Evolutionary conservation across 2,888 invertebrate species (phyloP).

Genomic region (Mimas tiliae): DNA sequence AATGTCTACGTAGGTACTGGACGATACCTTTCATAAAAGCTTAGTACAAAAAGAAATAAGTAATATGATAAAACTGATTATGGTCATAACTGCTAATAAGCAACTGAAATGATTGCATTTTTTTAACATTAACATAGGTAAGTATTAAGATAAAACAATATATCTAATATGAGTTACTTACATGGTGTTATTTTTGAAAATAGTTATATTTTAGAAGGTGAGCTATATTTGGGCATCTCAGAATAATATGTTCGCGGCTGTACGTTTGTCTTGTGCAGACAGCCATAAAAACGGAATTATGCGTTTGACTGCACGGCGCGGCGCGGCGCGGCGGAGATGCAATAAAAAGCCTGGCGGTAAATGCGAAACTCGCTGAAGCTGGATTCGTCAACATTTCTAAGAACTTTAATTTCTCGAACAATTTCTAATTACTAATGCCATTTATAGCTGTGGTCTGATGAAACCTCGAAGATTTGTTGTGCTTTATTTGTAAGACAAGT

Average conservation of each 20-base stretch:
- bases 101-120: too few relatives aligned
- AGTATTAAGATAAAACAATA: too few relatives aligned
- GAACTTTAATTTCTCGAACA: conserved; percentile 47
- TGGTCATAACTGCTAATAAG: too few relatives aligned
- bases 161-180: too few relatives aligned
- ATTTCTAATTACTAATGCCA: conserved; percentile 45
- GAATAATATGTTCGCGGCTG: background rate
- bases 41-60: background rate
- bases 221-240: too few relatives aligned
- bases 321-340: conserved; percentile 31
- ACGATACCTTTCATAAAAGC: too few relatives aligned
- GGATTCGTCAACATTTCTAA: conserved; percentile 48
- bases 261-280: conserved; percentile 24
- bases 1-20: too few relatives aligned
- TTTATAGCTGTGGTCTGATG: conserved; percentile 2
- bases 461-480: background rate
- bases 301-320: conserved; percentile 40
- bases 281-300: conserved; percentile 48
- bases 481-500: background rate
- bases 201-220: background rate
- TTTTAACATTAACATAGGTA: too few relatives aligned
- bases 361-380: conserved; percentile 42
- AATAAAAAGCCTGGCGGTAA: conserved; percentile 49
- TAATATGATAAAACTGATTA: background rate
- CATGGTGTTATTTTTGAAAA: too few relatives aligned